A percentile compares a stretch with the other conserved stretches of the same genome.
These are phyloP conservation scores for Chloebia gouldiae DNA, from an alignment of 2,113 vertebrate species.

Conservation along the genomic window DNA sequence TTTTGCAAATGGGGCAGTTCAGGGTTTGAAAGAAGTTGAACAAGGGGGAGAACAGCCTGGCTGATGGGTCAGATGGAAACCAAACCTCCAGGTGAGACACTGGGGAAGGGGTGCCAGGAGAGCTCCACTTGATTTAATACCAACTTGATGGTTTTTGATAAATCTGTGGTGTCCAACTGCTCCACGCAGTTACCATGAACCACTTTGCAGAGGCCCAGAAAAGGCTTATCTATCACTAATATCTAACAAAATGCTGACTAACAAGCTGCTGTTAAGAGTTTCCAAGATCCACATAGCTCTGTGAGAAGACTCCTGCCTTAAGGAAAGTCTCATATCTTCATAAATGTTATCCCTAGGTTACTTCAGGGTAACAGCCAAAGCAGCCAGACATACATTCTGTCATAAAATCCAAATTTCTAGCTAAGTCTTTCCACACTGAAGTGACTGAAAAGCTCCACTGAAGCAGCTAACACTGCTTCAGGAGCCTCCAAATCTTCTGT, in stretches of 20 bases:
- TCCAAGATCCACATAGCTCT: neutral
- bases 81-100: neutral
- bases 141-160: neutral
- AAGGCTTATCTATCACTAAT: neutral
- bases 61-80: neutral
- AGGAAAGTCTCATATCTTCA: neutral
- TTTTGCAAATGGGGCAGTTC: neutral
- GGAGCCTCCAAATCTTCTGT: neutral
- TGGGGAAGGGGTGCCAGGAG: neutral
- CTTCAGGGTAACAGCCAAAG: neutral
- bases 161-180: neutral
- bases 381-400: neutral
- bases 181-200: neutral
- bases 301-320: neutral
- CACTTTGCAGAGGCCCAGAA: neutral
- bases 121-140: neutral
- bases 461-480: neutral
- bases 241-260: neutral
- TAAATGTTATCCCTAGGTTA: neutral
- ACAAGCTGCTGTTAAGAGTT: neutral
- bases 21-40: neutral
- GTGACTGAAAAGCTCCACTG: neutral
- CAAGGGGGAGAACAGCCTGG: neutral
- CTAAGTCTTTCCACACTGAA: neutral
- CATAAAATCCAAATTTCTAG: neutral